These are phyloP conservation scores for Adoxophyes honmai DNA, from an alignment of 1,140 invertebrate genomes.

Conservation along the genomic window DNA sequence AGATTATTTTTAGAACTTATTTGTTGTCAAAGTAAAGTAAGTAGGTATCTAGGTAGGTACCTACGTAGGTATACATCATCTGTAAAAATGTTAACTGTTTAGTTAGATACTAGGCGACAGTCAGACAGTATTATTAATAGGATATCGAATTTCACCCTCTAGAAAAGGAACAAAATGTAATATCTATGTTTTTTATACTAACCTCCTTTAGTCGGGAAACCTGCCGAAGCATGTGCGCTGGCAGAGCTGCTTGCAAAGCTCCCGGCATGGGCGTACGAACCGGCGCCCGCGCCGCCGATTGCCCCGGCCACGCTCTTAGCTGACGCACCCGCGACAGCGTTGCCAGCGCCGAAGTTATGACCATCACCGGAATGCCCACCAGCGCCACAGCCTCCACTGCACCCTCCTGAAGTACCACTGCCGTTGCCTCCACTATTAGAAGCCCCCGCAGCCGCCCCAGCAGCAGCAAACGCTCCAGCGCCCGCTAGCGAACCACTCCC, in stretches of 20 bases:
- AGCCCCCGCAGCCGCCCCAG: conserved; percentile 30
- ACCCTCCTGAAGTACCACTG: conserved; percentile 23
- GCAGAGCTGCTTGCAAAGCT: conserved; percentile 50
- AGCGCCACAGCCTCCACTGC: conserved; percentile 22
- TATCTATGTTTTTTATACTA: too few relatives aligned
- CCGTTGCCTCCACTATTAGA: conserved; percentile 31
- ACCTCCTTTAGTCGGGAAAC: conserved; percentile 58
- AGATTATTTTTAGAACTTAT: too few relatives aligned
- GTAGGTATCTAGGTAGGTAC: too few relatives aligned
- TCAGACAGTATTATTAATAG: too few relatives aligned
- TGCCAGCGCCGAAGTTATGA: conserved; percentile 11
- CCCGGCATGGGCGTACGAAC: conserved; percentile 30
- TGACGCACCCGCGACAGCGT: conserved; percentile 28
- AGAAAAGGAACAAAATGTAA: too few relatives aligned
- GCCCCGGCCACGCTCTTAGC: conserved; percentile 45
- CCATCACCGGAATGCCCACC: conserved; percentile 18
- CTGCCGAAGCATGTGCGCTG: conserved; percentile 52
- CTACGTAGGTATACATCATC: too few relatives aligned
- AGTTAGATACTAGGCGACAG: too few relatives aligned
- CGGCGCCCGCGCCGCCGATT: conserved; percentile 22
- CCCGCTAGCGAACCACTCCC: conserved; percentile 6
- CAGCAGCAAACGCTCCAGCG: conserved; percentile 17
- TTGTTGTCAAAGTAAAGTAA: too few relatives aligned
- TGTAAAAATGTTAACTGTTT: too few relatives aligned
- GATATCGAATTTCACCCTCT: too few relatives aligned